Base-by-base conservation (phyloP, 2,797 vertebrate species). In the Cyprinella venusta region DNA sequence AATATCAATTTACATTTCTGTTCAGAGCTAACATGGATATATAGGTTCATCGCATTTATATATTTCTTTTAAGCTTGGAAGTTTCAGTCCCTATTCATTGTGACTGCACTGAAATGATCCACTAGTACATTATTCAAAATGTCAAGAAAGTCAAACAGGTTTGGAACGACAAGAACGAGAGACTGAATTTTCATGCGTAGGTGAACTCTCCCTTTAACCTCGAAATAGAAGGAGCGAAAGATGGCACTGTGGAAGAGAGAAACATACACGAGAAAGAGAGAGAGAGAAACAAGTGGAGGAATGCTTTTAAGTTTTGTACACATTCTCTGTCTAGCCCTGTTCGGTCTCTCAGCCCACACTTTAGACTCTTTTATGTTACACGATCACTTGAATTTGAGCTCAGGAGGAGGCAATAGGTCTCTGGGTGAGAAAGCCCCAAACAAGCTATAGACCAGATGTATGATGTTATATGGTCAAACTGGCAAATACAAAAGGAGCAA, bases 401-500 rank as follows among this genome's bases (percentile, higher is more conserved):
- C 95, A 93, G 94, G 95, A 96, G 96, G 94, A 95, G 95, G 94
- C 93, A 93, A 91, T 91, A 94, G 92, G 95, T 96, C 95, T 95
- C 96, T 94, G 93, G 95, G 95, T 94, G 93, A 96, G 95, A 95
- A 95, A 95, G 94, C 93, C 95, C 94, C 94, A 96, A 96, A 96
- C 96, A 97, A 96, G 96, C 97, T 96, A 96, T 95, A 96, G 95
- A 97, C 93, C 97, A 99, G 97, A 99, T 99, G 98, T 96, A 97
- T 97, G 97, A 98, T 93, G 96, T 99, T 99, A 98, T 96, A 98
- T 98, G 98, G 96, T 99, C 96, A 99, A 96, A 96, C 95, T 97
- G 96, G 96, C 96, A 98, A 96, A 96, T 95, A 98, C 96, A 99
- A 98, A 94, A 97, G 94, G 91, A 89, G 45, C 92, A 96, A 97